Percentiles rank a stretch among this genome's conserved stretches.
Conservation (phyloP, 2,888 invertebrate species). For the Hydrotaea diabolus region DNA sequence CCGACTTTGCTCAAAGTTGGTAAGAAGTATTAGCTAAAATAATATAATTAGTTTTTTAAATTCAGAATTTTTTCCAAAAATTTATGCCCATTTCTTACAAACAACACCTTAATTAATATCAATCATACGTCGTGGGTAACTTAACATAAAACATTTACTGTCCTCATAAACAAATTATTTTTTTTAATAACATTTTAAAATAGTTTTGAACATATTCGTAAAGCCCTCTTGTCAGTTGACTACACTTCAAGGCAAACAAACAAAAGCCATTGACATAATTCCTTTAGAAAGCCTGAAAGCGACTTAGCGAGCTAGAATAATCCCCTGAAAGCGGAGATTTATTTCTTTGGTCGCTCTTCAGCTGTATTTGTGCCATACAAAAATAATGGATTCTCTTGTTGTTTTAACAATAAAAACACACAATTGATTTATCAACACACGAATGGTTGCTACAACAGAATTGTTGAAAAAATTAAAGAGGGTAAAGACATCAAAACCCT, state of each 20-base stretch:
- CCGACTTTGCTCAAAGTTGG: no score
- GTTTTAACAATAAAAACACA: not conserved
- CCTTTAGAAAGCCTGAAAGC: not conserved
- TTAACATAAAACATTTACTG: no score
- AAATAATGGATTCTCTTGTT: not conserved
- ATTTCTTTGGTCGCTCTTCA: not conserved
- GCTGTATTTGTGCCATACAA: not conserved
- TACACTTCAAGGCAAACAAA: not conserved
- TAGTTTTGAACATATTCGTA: no score
- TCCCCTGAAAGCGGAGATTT: no score
- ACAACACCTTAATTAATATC: slow-evolving; percentile 33
- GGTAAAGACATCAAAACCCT: not conserved
- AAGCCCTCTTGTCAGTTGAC: not conserved
- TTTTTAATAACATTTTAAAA: not conserved
- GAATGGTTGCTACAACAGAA: not conserved
- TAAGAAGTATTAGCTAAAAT: no score
- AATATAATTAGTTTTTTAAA: no score
- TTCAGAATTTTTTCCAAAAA: not conserved
- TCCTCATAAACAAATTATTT: not conserved
- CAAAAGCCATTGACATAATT: not conserved
- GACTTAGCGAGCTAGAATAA: no score
- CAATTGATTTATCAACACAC: not conserved
- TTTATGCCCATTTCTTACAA: no score
- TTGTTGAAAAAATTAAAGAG: not conserved
- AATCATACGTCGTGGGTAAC: slow-evolving; percentile 3